Conservation (phyloP, 2,888 invertebrate genomes). For the Drosophila anceps region DNA sequence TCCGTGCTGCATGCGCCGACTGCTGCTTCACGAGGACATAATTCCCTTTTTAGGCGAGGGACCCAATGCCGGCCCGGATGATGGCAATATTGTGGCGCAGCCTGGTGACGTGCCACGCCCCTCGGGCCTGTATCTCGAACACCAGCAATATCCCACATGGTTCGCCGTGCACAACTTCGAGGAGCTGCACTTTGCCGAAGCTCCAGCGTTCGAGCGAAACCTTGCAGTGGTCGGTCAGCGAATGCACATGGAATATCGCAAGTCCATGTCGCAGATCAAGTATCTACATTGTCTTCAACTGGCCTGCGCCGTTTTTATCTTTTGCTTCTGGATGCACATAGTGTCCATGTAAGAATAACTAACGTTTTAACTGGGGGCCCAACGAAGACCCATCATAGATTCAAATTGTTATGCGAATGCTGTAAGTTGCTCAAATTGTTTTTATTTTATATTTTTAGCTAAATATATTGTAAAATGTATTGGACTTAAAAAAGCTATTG, state of each 20-base stretch:
- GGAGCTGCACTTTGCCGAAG: background rate
- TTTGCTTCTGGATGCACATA: background rate
- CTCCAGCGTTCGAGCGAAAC: background rate
- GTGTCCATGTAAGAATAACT: background rate
- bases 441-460: background rate
- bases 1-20: constrained; percentile 31
- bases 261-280: background rate
- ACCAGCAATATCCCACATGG: constrained; percentile 27
- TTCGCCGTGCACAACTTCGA: constrained; percentile 26
- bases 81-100: constrained; percentile 20
- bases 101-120: constrained; percentile 56
- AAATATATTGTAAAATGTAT: background rate
- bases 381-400: background rate
- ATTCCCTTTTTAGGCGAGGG: constrained; percentile 52
- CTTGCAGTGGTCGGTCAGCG: background rate
- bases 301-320: background rate
- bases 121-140: constrained; percentile 39
- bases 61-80: constrained; percentile 18
- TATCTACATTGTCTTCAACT: constrained; percentile 23
- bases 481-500: too few relatives aligned
- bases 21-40: constrained; percentile 64
- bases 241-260: background rate
- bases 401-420: background rate
- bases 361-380: background rate
- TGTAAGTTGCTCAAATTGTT: background rate